Base-by-base conservation (phyloP, 1,140 invertebrate genomes). In the Gonioctena quinquepunctata region DNA sequence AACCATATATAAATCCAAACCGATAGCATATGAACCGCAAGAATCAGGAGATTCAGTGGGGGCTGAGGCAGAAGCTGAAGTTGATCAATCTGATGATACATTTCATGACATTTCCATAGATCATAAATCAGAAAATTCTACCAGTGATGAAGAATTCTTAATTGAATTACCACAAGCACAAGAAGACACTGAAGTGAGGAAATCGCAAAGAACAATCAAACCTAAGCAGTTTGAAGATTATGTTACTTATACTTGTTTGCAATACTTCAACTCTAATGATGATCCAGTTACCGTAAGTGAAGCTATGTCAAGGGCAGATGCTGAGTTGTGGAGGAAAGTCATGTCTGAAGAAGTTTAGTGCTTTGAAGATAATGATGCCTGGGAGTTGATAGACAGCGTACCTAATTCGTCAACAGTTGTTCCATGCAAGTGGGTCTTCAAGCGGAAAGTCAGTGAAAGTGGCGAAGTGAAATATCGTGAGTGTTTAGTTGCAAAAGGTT, bases 361-460 rank as follows among this genome's bases (percentile, higher is more conserved):
- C 26, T 70, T 82, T 7, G 54, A 69, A 23, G 76, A 81, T 65
- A 83, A 83, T 72, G 68, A 81, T 27, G 83, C 80, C 1, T 85
- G 79, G 80, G 60, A 71, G 33, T 21, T 81, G 3, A 74, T 79
- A 2, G 67, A 78, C 0, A 61, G 52, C 23, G 68, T 77, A 59
- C 18, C 67, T 25, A 66, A 62, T 6, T 68, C 59, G 22, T 50
- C 49, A 50, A 77, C 74, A 23, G 49, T 72, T 7, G 75, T 84
- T 13, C 71, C 81, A 52, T 77, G 74, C 16, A 80, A 79, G 52
- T 85, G 82, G 84, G 81, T 86, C 2, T 85, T 79, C 50, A 81
- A 77, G 59, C 68, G 69, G 25, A 80, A 83, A 77, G 64, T 57
- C 63, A 74, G 82, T 68, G 57, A 70, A 54, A 72, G 78, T 66